Evolutionary conservation across 2,113 vertebrate genomes (phyloP), one percentile per base, ranked within the genome.

Genomic region (Sphaerodactylus townsendi): DNA sequence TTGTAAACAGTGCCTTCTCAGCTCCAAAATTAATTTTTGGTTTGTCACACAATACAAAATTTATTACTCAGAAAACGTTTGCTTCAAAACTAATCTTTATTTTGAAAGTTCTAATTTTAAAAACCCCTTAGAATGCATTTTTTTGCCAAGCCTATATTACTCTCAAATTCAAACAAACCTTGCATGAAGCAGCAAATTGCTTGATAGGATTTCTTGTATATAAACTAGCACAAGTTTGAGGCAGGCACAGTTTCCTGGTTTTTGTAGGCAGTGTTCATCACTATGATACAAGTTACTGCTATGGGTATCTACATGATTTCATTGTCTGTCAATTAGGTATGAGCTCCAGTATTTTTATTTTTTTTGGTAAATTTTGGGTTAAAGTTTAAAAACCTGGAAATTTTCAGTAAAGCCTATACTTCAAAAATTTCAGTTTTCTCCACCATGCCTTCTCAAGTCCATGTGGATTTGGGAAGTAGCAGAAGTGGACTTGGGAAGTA

Each of bases 101-200:
- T 92, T 93, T 56, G 19, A 23, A 91, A 90, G 88, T 86, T 64
- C 28, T 92, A 89, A 92, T 93, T 92, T 76, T 33, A n/a, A 88
- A 78, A 87, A 37, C 79, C 90, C 39, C 64, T 92, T 87, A 90
- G 10, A 37, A 84, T 70, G 35, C 10, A 77, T 88, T 44, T 83
- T 85, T 66, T 83, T 88, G 46, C 65, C 90, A 93, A 70, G 39
- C 73, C 62, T 80, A n/a, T 79, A 82, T 21, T 74, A 62, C 46
- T 84, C 80, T 53, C 65, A 90, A 86, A 85, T 86, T 90, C 78
- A 81, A 72, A 74, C 80, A 89, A 91, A 50, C 41, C 88, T 72
- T 23, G 28, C 59, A 68, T 88, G 75, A 94, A 91, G 88, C 79
- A 79, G 79, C 77, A 89, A 93, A 89, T 93, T 87, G 64, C 48